Evolutionary conservation across 1,140 invertebrate genomes (phyloP).

Genomic region (Bombus confusus): DNA sequence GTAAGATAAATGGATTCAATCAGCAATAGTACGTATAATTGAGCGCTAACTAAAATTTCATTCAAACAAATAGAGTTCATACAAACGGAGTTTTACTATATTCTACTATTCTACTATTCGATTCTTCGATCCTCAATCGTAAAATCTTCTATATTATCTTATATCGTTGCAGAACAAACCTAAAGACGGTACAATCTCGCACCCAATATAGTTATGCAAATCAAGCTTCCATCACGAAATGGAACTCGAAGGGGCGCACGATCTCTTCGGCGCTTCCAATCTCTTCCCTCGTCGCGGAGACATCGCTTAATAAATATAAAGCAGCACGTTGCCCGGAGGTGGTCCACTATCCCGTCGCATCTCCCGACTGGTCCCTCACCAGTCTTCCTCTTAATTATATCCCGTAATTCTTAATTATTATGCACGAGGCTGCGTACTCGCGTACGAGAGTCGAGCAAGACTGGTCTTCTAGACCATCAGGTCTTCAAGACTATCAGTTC

Average conservation of each 20-base stretch:
- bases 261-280: not conserved
- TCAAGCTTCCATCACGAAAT: not conserved
- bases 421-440: not conserved
- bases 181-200: no score
- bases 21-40: not conserved
- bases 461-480: not conserved
- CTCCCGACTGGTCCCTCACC: not conserved
- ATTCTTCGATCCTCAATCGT: not conserved
- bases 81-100: not conserved
- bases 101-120: not conserved
- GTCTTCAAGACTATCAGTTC: not conserved
- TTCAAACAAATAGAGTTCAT: not conserved
- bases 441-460: not conserved
- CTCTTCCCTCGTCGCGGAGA: slow-evolving; percentile 9
- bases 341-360: slow-evolving; percentile 21
- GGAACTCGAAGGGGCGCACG: slow-evolving; percentile 1
- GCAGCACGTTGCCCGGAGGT: slow-evolving; percentile 20
- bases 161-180: not conserved
- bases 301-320: slow-evolving; percentile 37
- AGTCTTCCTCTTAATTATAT: slow-evolving; percentile 30
- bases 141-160: not conserved
- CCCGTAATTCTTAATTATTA: slow-evolving; percentile 51
- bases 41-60: not conserved
- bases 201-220: slow-evolving; percentile 13
- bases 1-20: not conserved